phyloP scores from a whole-genome alignment of 2,888 invertebrate species.

The Tanytarsus gracilentus region DNA sequence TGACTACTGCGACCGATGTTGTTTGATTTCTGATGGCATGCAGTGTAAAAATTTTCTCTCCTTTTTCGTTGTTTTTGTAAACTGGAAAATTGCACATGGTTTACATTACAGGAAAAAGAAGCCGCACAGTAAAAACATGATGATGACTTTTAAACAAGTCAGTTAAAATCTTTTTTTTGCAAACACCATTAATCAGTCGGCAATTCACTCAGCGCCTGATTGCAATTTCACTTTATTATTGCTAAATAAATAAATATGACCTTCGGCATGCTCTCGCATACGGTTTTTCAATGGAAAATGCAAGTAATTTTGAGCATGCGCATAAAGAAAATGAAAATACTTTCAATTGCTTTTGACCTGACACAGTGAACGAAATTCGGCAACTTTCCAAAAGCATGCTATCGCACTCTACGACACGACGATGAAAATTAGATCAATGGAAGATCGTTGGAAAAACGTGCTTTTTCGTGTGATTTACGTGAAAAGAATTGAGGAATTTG shows the following conservation, averaged over 20 bases:
- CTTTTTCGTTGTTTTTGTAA: not conserved
- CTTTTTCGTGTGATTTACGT: not conserved
- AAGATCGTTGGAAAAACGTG: slow-evolving; percentile 24
- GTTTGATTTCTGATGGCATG: slow-evolving; percentile 11
- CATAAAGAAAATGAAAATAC: slow-evolving; percentile 22
- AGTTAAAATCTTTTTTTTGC: too few relatives aligned
- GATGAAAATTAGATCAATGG: slow-evolving; percentile 18
- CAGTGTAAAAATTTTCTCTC: not conserved
- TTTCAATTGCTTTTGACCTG: slow-evolving; percentile 23
- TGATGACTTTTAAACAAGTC: too few relatives aligned
- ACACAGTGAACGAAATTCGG: slow-evolving; percentile 25
- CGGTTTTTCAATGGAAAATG: slow-evolving; percentile 8
- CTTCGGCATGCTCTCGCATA: not conserved
- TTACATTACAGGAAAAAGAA: too few relatives aligned
- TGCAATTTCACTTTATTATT: not conserved
- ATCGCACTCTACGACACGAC: not conserved
- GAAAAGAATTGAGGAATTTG: not conserved
- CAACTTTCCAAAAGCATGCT: not conserved
- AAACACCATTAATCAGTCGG: too few relatives aligned
- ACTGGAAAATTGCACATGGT: slow-evolving; percentile 5
- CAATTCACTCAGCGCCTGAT: not conserved
- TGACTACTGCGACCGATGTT: slow-evolving; percentile 2
- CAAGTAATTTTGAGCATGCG: slow-evolving; percentile 12
- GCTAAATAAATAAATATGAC: not conserved
- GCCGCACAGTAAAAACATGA: too few relatives aligned